phyloP scores from a whole-genome alignment of 2,113 vertebrate genomes.

The Perca fluviatilis region DNA sequence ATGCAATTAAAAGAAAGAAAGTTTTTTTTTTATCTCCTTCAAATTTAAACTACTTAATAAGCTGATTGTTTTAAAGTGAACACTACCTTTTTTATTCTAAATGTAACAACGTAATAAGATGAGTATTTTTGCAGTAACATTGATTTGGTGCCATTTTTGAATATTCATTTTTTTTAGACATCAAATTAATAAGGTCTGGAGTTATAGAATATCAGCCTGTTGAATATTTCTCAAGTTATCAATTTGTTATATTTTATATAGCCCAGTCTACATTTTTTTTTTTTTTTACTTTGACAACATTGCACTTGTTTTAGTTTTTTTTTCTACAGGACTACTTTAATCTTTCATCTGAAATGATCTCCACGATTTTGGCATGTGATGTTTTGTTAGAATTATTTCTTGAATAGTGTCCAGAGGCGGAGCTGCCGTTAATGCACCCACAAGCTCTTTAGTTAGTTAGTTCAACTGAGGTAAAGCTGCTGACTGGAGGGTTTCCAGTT shows the following conservation, averaged over 20 bases:
- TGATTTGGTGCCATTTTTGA: too few species aligned
- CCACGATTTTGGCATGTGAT: neutral
- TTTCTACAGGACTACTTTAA: neutral
- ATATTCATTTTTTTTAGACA: neutral
- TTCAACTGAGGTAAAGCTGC: conserved; percentile 73
- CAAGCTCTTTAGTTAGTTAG: conserved; percentile 48
- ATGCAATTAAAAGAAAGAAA: neutral
- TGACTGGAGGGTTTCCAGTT: conserved; percentile 63
- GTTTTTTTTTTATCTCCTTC: too few species aligned
- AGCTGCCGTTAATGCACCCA: neutral
- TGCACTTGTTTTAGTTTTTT: too few species aligned
- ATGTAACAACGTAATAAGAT: neutral
- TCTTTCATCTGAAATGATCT: neutral
- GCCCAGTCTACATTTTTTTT: too few species aligned
- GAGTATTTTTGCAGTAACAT: too few species aligned
- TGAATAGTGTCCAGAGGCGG: neutral
- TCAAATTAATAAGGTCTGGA: neutral
- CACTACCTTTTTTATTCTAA: neutral
- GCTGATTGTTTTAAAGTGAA: neutral
- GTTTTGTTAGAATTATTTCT: neutral
- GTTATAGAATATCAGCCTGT: neutral
- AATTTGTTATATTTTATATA: neutral
- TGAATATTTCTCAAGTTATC: too few species aligned
- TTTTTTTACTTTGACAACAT: neutral
- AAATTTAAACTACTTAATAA: neutral